phyloP scores from a whole-genome alignment of 2,113 vertebrate genomes.

The Mungos mungo region DNA sequence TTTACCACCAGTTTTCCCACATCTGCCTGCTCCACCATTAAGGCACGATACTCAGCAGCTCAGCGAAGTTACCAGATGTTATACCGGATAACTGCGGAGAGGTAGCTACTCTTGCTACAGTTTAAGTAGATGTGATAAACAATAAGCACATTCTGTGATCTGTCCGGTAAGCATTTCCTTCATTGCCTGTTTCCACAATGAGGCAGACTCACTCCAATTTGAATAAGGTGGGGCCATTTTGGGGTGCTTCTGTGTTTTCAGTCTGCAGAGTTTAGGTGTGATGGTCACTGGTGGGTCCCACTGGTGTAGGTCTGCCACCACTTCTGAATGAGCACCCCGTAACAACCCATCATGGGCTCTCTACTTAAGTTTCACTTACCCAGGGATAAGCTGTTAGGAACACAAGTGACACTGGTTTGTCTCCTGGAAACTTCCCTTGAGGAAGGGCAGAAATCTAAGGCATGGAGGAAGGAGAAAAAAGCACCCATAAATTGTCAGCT shows the following conservation, averaged over 20 bases:
- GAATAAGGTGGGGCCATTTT: background rate
- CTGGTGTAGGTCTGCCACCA: background rate
- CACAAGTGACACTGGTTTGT: background rate
- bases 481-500: background rate
- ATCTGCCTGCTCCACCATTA: background rate
- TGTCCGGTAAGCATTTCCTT: background rate
- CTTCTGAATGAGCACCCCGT: background rate
- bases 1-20: background rate
- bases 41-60: background rate
- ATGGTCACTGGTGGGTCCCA: background rate
- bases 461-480: background rate
- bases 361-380: background rate
- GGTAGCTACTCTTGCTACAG: background rate
- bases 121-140: background rate
- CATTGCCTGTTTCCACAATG: background rate
- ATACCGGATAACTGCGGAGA: background rate
- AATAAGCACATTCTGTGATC: background rate
- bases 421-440: background rate
- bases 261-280: background rate
- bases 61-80: background rate
- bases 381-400: background rate
- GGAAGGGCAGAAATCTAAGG: background rate
- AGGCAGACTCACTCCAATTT: background rate
- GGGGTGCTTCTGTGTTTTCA: background rate
- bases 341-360: background rate